Conservation (phyloP, 2,797 vertebrate genomes). For the Molossus molossus region DNA sequence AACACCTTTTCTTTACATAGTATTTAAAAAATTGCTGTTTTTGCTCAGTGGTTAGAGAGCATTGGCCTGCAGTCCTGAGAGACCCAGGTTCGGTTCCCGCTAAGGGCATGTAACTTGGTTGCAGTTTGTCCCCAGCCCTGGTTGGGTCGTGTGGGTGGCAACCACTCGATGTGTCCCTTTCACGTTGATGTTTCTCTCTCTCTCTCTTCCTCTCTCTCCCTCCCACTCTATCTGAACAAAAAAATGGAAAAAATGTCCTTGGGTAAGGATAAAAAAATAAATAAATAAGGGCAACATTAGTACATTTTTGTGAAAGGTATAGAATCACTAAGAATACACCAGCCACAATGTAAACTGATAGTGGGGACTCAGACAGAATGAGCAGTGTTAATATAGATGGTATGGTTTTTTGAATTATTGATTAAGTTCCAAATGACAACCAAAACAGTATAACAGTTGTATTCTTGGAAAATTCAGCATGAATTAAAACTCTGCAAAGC, state of each 20-base stretch:
- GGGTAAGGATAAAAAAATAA: too few relatives aligned
- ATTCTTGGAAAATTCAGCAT: background rate
- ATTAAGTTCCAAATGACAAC: background rate
- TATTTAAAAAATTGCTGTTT: background rate
- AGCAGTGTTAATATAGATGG: background rate
- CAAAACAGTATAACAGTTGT: background rate
- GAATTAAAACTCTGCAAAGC: slow-evolving; percentile 16
- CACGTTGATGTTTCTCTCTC: too few relatives aligned
- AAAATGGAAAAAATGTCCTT: too few relatives aligned
- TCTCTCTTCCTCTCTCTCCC: too few relatives aligned
- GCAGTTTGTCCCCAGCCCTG: too few relatives aligned
- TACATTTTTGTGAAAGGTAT: background rate
- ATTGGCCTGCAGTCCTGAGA: too few relatives aligned
- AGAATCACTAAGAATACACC: background rate
- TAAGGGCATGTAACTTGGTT: too few relatives aligned
- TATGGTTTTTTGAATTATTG: background rate
- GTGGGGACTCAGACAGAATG: background rate
- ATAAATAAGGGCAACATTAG: background rate
- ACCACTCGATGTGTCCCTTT: too few relatives aligned
- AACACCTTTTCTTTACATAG: background rate
- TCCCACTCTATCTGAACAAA: too few relatives aligned
- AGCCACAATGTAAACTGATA: background rate
- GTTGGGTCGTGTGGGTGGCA: too few relatives aligned
- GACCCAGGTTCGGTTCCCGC: too few relatives aligned
- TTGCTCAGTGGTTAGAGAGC: too few relatives aligned